These are phyloP conservation scores for Caenorhabditis auriculariae DNA, from an alignment of 2,888 invertebrate species.

Conservation along the genomic window DNA sequence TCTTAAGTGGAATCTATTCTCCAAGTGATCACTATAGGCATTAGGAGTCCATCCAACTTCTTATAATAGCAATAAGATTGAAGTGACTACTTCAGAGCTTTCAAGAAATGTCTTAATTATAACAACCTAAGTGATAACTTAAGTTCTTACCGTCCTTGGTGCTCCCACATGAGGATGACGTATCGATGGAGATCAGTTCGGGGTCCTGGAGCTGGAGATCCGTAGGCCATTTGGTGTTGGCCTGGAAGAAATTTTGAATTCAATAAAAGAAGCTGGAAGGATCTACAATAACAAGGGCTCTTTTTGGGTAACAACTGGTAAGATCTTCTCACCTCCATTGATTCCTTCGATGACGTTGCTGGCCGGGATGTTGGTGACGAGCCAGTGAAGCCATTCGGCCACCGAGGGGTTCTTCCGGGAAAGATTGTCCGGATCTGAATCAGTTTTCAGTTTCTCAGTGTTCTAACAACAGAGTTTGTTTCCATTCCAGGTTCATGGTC, in stretches of 20 bases:
- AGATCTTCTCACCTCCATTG: slow-evolving; percentile 50
- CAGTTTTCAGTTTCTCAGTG: neutral
- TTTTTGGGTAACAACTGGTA: neutral
- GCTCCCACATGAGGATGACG: slow-evolving; percentile 62
- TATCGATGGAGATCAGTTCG: slow-evolving; percentile 63
- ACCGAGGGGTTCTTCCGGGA: slow-evolving; percentile 63
- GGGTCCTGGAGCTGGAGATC: slow-evolving; percentile 62
- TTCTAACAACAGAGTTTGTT: neutral
- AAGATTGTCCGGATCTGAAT: slow-evolving; percentile 62
- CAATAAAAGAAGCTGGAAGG: neutral
- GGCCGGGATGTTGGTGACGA: slow-evolving; percentile 62
- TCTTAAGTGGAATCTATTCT: too few relatives aligned
- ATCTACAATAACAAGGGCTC: slow-evolving; percentile 1
- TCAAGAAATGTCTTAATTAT: neutral
- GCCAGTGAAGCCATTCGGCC: slow-evolving; percentile 64
- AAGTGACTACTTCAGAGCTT: neutral
- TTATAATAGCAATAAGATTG: neutral
- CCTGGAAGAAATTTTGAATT: slow-evolving; percentile 17
- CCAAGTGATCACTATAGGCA: too few relatives aligned
- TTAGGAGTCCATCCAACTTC: neutral
- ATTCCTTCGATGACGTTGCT: slow-evolving; percentile 62
- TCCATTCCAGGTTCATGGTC: too few relatives aligned
- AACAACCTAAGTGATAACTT: neutral
- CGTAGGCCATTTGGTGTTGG: slow-evolving; percentile 62
- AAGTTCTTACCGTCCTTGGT: slow-evolving; percentile 41